Evolutionary conservation across 1,140 invertebrate species (phyloP).

Genomic region (Pentalonia nigronervosa): DNA sequence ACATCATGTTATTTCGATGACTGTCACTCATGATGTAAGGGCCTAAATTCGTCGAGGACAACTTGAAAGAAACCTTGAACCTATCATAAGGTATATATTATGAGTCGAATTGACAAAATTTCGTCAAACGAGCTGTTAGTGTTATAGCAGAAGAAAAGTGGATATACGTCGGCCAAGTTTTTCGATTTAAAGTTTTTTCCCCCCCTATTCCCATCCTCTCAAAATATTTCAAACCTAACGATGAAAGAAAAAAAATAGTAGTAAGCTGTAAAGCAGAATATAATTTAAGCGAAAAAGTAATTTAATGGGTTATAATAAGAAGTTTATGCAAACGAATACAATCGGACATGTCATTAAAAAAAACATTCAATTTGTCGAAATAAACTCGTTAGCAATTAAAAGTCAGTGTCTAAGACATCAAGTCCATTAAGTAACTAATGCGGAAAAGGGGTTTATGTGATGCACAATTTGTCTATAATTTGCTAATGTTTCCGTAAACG

Average conservation of each 20-base stretch:
- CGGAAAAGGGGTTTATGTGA: background rate
- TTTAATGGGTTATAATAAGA: conserved; percentile 23
- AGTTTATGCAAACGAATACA: conserved; percentile 25
- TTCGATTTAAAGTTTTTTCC: conserved; percentile 53
- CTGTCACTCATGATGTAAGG: background rate
- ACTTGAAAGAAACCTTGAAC: background rate
- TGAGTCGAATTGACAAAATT: background rate
- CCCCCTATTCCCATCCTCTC: background rate
- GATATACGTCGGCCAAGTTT: conserved; percentile 45
- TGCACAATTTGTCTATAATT: background rate
- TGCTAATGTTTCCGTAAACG: background rate
- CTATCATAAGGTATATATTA: background rate
- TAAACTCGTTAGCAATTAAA: conserved; percentile 13
- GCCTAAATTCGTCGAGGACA: background rate
- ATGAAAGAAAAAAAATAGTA: background rate
- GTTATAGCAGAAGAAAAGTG: no score
- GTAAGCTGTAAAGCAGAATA: background rate
- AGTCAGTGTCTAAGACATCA: background rate
- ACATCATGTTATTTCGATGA: no score
- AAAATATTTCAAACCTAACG: conserved; percentile 14
- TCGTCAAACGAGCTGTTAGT: background rate
- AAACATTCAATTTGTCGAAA: background rate
- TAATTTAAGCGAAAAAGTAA: conserved; percentile 40
- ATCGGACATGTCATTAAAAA: conserved; percentile 15
- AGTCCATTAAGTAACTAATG: background rate